Percentiles rank a stretch among this genome's conserved stretches.
phyloP scores from a whole-genome alignment of 2,888 invertebrate species.

The Pteria penguin region DNA sequence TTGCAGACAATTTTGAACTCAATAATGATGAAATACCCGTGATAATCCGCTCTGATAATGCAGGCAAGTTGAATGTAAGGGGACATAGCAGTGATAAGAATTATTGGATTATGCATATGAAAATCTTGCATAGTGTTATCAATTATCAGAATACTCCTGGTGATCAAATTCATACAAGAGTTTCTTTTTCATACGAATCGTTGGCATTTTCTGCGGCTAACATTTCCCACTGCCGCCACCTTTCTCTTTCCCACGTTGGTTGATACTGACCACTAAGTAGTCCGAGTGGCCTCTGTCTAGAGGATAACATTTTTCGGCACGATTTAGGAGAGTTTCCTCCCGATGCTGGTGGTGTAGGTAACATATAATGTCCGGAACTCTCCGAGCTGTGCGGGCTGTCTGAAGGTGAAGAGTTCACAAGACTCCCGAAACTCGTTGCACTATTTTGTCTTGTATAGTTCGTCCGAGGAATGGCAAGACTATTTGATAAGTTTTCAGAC shows the following conservation, averaged over 20 bases:
- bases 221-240: conserved; percentile 75
- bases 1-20: neutral
- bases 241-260: conserved; percentile 72
- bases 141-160: neutral
- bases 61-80: neutral
- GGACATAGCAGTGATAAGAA: neutral
- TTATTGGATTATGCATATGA: neutral
- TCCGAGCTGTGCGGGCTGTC: conserved; percentile 60
- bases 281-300: conserved; percentile 64
- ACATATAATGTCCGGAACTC: conserved; percentile 52
- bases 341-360: conserved; percentile 54
- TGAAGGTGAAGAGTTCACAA: conserved; percentile 50
- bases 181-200: conserved; percentile 74
- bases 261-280: conserved; percentile 50
- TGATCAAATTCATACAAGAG: conserved; percentile 74
- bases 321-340: conserved; percentile 60
- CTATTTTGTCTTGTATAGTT: conserved; percentile 51
- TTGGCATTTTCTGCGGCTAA: conserved; percentile 65
- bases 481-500: conserved; percentile 66
- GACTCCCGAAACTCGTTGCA: conserved; percentile 37
- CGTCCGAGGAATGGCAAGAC: conserved; percentile 70
- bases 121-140: neutral
- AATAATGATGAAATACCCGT: neutral
- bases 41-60: neutral
- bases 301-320: conserved; percentile 50